phyloP scores from a whole-genome alignment of 2,797 vertebrate genomes.

The Numenius phaeopus region DNA sequence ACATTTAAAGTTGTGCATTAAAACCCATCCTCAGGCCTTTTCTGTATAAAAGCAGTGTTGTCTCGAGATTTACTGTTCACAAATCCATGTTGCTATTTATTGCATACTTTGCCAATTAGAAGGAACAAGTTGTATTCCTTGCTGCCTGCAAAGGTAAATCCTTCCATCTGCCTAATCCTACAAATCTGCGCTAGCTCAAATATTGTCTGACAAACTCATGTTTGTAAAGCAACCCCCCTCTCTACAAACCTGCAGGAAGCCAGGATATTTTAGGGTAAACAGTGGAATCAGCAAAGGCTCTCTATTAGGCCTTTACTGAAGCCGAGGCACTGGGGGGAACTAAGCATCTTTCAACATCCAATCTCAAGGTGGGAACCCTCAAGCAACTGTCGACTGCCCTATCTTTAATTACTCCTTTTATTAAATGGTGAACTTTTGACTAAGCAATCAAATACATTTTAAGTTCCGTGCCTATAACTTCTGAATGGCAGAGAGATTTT shows the following conservation, averaged over 20 bases:
- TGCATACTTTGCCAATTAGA: background rate
- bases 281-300: background rate
- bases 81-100: background rate
- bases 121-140: background rate
- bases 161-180: background rate
- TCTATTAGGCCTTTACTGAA: background rate
- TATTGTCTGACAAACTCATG: background rate
- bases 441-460: background rate
- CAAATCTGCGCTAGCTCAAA: background rate
- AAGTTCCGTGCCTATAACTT: background rate
- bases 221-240: background rate
- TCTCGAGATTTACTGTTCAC: background rate
- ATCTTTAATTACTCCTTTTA: background rate
- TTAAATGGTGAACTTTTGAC: background rate
- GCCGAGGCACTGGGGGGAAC: background rate
- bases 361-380: background rate
- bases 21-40: background rate
- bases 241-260: background rate
- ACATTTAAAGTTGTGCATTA: background rate
- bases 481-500: background rate
- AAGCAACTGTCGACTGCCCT: background rate
- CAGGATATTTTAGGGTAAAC: background rate
- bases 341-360: background rate
- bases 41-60: background rate
- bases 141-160: background rate